Conservation (phyloP, 2,797 vertebrate genomes). For the Eospalax fontanierii region DNA sequence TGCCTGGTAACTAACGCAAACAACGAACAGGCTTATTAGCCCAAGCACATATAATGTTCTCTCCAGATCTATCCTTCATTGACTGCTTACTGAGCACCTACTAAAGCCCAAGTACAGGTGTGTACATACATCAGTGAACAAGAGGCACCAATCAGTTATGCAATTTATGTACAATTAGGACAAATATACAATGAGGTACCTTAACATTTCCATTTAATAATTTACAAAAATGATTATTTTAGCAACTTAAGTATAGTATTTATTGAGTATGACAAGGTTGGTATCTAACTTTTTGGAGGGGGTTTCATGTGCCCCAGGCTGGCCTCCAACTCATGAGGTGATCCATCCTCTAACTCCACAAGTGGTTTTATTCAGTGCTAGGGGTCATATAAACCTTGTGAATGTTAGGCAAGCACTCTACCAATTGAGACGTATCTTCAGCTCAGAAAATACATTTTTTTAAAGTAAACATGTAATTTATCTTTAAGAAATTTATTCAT, state of each 20-base stretch:
- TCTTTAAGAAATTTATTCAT: not conserved
- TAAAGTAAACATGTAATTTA: not conserved
- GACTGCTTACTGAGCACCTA: not conserved
- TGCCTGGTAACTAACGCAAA: not conserved
- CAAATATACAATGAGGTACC: not conserved
- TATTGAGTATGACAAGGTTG: too few species aligned
- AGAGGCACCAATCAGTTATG: not conserved
- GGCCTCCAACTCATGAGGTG: not conserved
- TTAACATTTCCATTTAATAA: slow-evolving; percentile 1
- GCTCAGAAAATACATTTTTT: not conserved
- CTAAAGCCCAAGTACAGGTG: not conserved
- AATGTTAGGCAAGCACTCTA: not conserved
- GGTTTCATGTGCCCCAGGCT: not conserved
- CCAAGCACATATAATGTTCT: not conserved
- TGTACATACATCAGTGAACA: not conserved
- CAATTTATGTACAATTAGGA: not conserved
- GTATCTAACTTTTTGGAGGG: not conserved
- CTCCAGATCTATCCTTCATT: slow-evolving; percentile 4
- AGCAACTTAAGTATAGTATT: not conserved
- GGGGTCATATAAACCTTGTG: not conserved
- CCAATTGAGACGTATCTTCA: not conserved
- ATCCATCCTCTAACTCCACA: not conserved
- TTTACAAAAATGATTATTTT: not conserved
- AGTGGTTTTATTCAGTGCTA: not conserved
- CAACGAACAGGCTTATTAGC: not conserved